These are phyloP conservation scores for Pygoscelis adeliae DNA, from an alignment of 2,113 vertebrate genomes.

Conservation along the genomic window DNA sequence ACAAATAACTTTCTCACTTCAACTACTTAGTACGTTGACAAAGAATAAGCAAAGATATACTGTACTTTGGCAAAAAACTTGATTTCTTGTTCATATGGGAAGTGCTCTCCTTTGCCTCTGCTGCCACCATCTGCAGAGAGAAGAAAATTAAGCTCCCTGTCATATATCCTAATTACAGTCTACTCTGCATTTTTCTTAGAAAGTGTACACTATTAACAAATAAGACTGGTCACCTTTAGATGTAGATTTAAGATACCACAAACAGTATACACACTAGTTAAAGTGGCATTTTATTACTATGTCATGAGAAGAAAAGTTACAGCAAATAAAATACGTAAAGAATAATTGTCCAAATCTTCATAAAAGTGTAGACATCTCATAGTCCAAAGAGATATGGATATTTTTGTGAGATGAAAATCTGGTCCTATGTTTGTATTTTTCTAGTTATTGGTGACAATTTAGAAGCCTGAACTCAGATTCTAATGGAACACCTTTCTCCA, in stretches of 20 bases:
- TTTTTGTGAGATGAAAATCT: background rate
- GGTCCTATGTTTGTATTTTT: background rate
- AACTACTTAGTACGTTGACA: background rate
- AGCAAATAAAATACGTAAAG: background rate
- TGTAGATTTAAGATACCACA: background rate
- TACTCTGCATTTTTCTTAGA: background rate
- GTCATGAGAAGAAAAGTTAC: background rate
- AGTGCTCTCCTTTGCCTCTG: conserved; percentile 84
- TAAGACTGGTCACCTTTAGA: background rate
- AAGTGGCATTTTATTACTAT: background rate
- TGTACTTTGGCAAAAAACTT: conserved; percentile 97
- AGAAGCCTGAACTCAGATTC: background rate
- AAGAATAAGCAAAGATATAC: conserved; percentile 60
- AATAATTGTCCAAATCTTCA: background rate
- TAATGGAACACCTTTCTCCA: background rate
- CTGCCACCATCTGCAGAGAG: conserved; percentile 81
- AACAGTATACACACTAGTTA: background rate
- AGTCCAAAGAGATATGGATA: background rate
- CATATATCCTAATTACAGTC: background rate
- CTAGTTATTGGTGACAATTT: background rate
- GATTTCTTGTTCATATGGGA: conserved; percentile 93
- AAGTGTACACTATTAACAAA: background rate
- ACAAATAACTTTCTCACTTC: background rate
- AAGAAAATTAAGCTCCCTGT: conserved; percentile 38
- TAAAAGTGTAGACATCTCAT: background rate